Evolutionary conservation across 1,140 invertebrate genomes (phyloP), one percentile per base, ranked within the genome.

Genomic region (Calycopis cecrops): DNA sequence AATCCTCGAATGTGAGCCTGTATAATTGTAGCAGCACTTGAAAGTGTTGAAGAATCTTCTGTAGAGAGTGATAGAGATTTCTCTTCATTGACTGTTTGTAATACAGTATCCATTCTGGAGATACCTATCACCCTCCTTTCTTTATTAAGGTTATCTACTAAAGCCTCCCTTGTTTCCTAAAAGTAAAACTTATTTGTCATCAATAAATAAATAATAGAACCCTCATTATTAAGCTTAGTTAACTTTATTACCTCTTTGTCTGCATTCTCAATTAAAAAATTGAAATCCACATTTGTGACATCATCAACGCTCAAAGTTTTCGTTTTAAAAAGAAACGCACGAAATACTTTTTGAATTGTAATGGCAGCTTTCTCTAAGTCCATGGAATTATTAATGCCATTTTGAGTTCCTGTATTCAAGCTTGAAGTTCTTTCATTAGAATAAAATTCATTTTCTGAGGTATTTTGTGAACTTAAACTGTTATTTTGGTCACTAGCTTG

Each of bases 11-110:
- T 75, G 54, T 84, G 81, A 8, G 84, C 84, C 63, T 87, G 84
- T 53, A 87, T 87, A 35, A 76, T 69, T 9, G 84, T 87, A 9
- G 84, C 84, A 11, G 84, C 84, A 55, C 84, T 87, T 10, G 84
- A 87, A 48, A 87, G 55, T 12, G 77, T 77, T 18, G 84, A 85
- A 6, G 84, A 87, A 59, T 85, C 84, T 52, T 87, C 84, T 42
- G 82, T 85, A 34, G 84, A 87, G 54, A 83, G 60, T 1, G 84
- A 87, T n/a, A 87, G 57, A 9, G 84, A 87, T 57, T 87, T 85
- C 63, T 87, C 84, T 64, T 87, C 84, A 54, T 87, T 87, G 17
- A 87, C 84, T 11, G 84, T 87, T 73, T 87, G 84, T 47, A 87
- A 64, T 14, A 87, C 75, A 12, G 79, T 85, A 55, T 87, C 84